A percentile compares a stretch with the other conserved stretches of the same genome.
Evolutionary conservation across 2,888 invertebrate species (phyloP).

Genomic region (Acleris sparsana): DNA sequence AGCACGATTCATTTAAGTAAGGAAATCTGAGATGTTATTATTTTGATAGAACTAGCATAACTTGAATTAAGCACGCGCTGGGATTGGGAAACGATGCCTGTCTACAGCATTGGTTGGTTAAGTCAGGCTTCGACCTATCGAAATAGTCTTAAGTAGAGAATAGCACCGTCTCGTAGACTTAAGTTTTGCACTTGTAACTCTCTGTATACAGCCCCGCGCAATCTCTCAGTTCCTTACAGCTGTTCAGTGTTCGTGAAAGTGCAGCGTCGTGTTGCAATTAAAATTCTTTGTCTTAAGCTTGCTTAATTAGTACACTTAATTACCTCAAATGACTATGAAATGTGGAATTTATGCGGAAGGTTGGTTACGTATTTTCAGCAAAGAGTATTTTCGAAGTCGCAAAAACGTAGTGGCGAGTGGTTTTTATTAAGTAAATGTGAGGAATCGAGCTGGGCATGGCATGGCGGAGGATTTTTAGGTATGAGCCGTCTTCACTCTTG

Average conservation of each 20-base stretch:
- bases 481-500: too few relatives aligned
- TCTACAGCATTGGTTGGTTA: too few relatives aligned
- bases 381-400: too few relatives aligned
- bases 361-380: not conserved
- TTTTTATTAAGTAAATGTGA: not conserved
- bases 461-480: too few relatives aligned
- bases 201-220: not conserved
- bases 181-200: slow-evolving; percentile 18
- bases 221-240: not conserved
- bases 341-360: not conserved
- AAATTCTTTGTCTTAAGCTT: slow-evolving; percentile 4
- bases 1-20: slow-evolving; percentile 8
- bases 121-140: too few relatives aligned
- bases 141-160: too few relatives aligned
- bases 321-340: not conserved
- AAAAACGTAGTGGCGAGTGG: not conserved
- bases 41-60: too few relatives aligned
- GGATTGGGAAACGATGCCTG: too few relatives aligned
- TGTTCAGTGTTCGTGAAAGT: slow-evolving; percentile 8
- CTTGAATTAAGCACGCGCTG: too few relatives aligned
- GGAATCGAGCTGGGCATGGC: too few relatives aligned
- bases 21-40: not conserved
- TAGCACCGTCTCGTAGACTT: not conserved
- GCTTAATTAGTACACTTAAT: slow-evolving; percentile 1
- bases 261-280: not conserved